These are phyloP conservation scores for Netelia inedita DNA, from an alignment of 2,888 invertebrate species.

Conservation along the genomic window DNA sequence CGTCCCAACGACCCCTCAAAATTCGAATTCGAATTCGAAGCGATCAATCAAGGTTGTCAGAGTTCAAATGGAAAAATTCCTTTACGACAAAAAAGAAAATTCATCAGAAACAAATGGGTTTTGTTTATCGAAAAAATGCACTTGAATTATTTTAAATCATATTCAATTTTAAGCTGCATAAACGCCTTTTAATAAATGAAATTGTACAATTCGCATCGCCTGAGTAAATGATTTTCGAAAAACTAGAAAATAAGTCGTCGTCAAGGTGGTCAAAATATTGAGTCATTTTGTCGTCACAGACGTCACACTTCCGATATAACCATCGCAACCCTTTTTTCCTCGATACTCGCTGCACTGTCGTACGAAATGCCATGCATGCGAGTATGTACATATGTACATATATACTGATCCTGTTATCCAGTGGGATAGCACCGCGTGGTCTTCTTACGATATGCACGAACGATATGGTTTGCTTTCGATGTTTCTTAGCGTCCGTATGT, in stretches of 20 bases:
- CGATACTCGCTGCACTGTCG: slow-evolving; percentile 1
- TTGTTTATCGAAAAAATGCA: neutral
- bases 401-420: slow-evolving; percentile 35
- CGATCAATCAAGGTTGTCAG: slow-evolving; percentile 3
- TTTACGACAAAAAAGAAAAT: slow-evolving; percentile 1
- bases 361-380: slow-evolving; percentile 14
- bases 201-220: neutral
- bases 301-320: neutral
- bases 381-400: neutral
- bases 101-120: neutral
- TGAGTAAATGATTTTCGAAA: neutral
- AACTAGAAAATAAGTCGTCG: neutral
- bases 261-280: slow-evolving; percentile 11
- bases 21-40: neutral
- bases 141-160: slow-evolving; percentile 1
- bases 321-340: slow-evolving; percentile 24
- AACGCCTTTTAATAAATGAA: neutral
- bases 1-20: slow-evolving; percentile 17
- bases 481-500: slow-evolving; percentile 76
- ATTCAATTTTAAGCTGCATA: neutral
- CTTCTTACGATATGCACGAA: slow-evolving; percentile 24
- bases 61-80: neutral
- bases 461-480: neutral
- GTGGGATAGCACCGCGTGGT: slow-evolving; percentile 53
- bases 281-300: neutral